Base-by-base conservation (phyloP, 1,140 invertebrate genomes). In the Oreohelix idahoensis region DNA sequence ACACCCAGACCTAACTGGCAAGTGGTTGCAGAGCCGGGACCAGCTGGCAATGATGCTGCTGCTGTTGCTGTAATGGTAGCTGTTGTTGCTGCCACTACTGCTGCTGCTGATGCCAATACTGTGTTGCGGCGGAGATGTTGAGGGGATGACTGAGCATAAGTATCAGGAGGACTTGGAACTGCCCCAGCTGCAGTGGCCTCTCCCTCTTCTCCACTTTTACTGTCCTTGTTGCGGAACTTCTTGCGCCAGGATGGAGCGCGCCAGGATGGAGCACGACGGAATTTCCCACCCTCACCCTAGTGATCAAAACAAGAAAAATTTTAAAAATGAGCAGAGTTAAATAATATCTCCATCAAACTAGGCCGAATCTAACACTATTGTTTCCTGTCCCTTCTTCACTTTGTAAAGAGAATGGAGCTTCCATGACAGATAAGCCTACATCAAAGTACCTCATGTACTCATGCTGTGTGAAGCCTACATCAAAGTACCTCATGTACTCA, bases 211-310 rank as follows among this genome's bases (percentile, higher is more conserved):
- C 88, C 85, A 29, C 87, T 87, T 77, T 87, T 88, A 69, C 85
- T 86, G 42, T 91, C 91, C 81, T 91, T 92, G 66, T 81, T 87
- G 36, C 90, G 84, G 86, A 92, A 92, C 79, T 92, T 92, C 81
- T 92, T 92, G 63, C 91, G 86, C 91, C 91, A 92, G 49, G 91
- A 92, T n/a, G n/a, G n/a, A n/a, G n/a, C n/a, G n/a, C n/a, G n/a
- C n/a, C n/a, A n/a, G n/a, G n/a, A n/a, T 81, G 90, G 91, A 81
- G 89, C 89, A 83, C 91, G 86, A 63, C 89, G 87, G 51, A 92
- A 88, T 86, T 87, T 91, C 58, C 89, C 89, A 81, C 89, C 89
- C 84, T 92, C 91, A 83, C 90, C 53, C 53, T 58, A 49, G n/a
- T n/a, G n/a, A n/a, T n/a, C n/a, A n/a, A n/a, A n/a, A n/a, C n/a